Percentiles rank a stretch among this genome's conserved stretches.
These are phyloP conservation scores for Mnemiopsis leidyi DNA, from an alignment of 37 sponge, comb jelly and placozoan species.

Conservation along the genomic window DNA sequence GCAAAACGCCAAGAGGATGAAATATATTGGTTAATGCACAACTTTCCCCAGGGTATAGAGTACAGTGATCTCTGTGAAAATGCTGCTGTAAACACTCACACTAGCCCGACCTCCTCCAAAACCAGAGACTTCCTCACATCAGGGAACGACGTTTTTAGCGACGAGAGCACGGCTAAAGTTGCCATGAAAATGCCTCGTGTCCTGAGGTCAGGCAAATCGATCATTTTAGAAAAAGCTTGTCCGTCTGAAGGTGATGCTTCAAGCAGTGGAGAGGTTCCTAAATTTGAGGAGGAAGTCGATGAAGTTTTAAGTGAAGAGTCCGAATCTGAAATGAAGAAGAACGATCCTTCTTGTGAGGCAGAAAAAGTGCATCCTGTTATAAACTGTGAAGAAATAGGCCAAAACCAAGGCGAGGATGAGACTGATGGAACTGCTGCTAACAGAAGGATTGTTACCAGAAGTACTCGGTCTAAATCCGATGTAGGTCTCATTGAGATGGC, in stretches of 20 bases:
- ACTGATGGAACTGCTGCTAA: not conserved
- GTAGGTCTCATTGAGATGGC: not conserved
- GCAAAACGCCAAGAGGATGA: constrained; percentile 52
- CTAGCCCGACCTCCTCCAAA: not conserved
- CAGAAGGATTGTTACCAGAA: not conserved
- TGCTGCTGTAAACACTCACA: not conserved
- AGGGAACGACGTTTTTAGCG: not conserved
- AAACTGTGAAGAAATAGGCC: not conserved
- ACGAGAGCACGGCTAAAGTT: constrained; percentile 5
- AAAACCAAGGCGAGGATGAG: not conserved
- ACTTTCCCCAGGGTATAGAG: constrained; percentile 44
- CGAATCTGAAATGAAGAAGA: not conserved
- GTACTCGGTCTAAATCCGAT: not conserved
- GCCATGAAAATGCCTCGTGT: constrained; percentile 1
- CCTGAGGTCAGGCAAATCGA: constrained; percentile 29
- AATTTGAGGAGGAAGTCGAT: not conserved
- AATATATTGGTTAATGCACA: constrained; percentile 56
- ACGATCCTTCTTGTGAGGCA: not conserved
- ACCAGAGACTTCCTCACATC: not conserved
- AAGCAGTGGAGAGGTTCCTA: not conserved
- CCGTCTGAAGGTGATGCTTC: not conserved
- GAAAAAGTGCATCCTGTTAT: not conserved
- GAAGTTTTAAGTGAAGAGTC: not conserved
- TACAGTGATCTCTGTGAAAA: constrained; percentile 4
- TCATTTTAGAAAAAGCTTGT: not conserved